Evolutionary conservation across 2,113 vertebrate species (phyloP).

Genomic region (Melanerpes formicivorus): DNA sequence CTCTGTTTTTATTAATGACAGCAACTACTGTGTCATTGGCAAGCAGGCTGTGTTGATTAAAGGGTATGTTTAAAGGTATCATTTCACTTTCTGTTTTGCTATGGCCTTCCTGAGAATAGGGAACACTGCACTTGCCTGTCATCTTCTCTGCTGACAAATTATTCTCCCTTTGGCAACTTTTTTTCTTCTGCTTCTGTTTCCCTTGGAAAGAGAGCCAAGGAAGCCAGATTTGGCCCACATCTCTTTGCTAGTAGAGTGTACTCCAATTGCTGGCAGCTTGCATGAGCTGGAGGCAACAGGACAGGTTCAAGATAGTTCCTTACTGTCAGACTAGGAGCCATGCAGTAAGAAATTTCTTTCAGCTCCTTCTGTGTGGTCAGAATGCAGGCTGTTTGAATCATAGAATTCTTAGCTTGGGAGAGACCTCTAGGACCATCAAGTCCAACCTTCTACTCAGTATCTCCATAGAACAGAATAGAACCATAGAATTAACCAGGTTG

Average conservation of each 20-base stretch:
- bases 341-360: neutral
- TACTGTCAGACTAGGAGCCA: neutral
- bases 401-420: no score
- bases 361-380: neutral
- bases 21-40: neutral
- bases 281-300: neutral
- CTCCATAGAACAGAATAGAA: no score
- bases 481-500: no score
- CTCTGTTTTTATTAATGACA: neutral
- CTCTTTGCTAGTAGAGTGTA: neutral
- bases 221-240: neutral
- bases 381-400: no score
- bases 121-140: neutral
- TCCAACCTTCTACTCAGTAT: no score
- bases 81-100: neutral
- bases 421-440: no score
- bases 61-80: neutral
- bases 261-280: neutral
- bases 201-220: neutral
- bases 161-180: accelerated
- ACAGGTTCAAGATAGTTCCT: neutral
- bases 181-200: neutral
- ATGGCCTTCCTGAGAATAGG: neutral
- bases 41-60: neutral
- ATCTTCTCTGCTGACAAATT: neutral